These are phyloP conservation scores for Lipophrys pholis DNA, from an alignment of 2,113 vertebrate genomes.

Conservation along the genomic window DNA sequence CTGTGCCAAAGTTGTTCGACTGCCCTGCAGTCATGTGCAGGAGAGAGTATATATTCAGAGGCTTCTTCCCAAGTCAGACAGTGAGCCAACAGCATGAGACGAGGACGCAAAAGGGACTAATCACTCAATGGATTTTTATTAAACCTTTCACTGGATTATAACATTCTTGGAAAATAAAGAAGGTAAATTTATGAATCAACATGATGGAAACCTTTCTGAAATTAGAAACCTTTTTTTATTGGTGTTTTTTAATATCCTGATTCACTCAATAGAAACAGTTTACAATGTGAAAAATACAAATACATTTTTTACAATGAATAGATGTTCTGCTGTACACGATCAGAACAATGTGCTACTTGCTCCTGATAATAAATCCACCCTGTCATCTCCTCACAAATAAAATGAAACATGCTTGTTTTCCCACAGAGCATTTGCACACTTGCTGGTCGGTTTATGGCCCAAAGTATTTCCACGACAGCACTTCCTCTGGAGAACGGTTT, in stretches of 20 bases:
- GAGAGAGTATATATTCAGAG: constrained; percentile 76
- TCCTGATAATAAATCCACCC: background rate
- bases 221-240: too few relatives aligned
- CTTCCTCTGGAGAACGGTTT: constrained; percentile 25
- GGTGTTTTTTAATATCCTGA: too few relatives aligned
- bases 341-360: background rate
- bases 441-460: constrained; percentile 64
- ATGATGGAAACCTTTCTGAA: background rate
- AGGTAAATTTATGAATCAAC: constrained; percentile 44
- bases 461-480: constrained; percentile 40
- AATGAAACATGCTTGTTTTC: constrained; percentile 23
- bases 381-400: background rate
- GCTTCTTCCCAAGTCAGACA: constrained; percentile 24
- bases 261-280: too few relatives aligned
- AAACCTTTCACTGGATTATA: constrained; percentile 40
- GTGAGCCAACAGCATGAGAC: constrained; percentile 5
- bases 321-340: background rate
- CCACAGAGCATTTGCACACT: constrained; percentile 57
- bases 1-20: constrained; percentile 35
- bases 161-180: background rate
- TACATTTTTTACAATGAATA: background rate
- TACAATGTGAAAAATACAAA: background rate
- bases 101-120: constrained; percentile 32
- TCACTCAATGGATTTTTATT: constrained; percentile 37
- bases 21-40: constrained; percentile 46